Evolutionary conservation across 1,140 invertebrate species (phyloP).

Genomic region (Sitodiplosis mosellana): DNA sequence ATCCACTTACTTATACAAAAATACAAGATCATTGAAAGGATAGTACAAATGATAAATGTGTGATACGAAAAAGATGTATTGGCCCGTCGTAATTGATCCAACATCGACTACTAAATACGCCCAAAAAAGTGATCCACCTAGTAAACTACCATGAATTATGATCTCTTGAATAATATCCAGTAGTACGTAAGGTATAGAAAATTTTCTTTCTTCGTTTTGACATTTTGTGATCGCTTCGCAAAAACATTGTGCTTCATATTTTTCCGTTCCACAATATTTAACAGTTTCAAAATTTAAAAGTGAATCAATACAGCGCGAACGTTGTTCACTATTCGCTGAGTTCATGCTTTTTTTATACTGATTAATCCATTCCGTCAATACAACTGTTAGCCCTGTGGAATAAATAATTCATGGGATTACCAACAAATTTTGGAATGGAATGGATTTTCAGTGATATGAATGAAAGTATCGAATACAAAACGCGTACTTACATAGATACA

Average conservation of each 20-base stretch:
- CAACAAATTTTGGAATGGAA: no score
- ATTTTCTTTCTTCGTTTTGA: conserved; percentile 73
- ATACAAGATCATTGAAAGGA: conserved; percentile 96
- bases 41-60: conserved; percentile 91
- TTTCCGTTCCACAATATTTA: conserved; percentile 89
- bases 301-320: conserved; percentile 84
- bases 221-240: conserved; percentile 53
- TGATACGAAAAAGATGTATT: conserved; percentile 85
- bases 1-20: conserved; percentile 56
- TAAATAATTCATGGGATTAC: background rate
- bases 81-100: conserved; percentile 63
- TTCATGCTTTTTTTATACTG: conserved; percentile 85
- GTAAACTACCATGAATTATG: conserved; percentile 68
- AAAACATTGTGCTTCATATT: conserved; percentile 75
- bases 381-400: background rate
- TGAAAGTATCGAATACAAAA: no score
- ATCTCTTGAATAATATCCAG: conserved; percentile 79
- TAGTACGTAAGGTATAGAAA: conserved; percentile 66
- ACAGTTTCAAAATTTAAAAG: conserved; percentile 95
- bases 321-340: conserved; percentile 83
- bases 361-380: conserved; percentile 41
- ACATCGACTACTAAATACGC: conserved; percentile 56
- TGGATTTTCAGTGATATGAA: no score
- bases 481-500: conserved; percentile 69
- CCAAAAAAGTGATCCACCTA: conserved; percentile 74